Conservation (phyloP, 2,113 vertebrate species). For the Panthera tigris region DNA sequence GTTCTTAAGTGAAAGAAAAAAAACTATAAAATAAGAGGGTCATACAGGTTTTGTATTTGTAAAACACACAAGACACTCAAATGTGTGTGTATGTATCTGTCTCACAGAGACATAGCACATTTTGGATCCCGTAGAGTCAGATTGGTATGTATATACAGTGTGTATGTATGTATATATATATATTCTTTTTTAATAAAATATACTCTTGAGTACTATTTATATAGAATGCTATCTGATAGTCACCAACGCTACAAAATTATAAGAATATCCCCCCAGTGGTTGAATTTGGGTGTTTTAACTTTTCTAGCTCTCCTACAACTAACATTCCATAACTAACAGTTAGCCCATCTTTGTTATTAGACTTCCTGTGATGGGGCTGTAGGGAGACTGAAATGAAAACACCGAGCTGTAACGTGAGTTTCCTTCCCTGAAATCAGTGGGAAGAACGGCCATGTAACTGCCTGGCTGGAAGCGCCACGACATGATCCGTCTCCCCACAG, state of each 20-base stretch:
- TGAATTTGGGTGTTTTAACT: not conserved
- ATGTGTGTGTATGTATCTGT: not conserved
- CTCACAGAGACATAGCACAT: not conserved
- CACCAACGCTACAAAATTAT: not conserved
- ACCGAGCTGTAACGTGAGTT: not conserved
- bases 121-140: not conserved
- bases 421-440: constrained; percentile 36
- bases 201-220: not conserved
- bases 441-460: constrained; percentile 30
- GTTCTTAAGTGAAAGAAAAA: not conserved
- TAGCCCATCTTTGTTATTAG: not conserved
- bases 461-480: not conserved
- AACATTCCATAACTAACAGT: not conserved
- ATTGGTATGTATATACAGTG: not conserved
- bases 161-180: not conserved
- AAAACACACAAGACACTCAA: not conserved
- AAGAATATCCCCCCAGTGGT: not conserved
- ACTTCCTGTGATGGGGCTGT: not conserved
- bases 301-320: not conserved
- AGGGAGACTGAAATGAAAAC: constrained; percentile 11
- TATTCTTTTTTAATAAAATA: not conserved
- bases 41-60: not conserved
- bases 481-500: constrained; percentile 12
- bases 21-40: not conserved
- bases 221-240: not conserved